Conservation (phyloP, 2,113 vertebrate genomes). For the Drymodes brunneopygia region DNA sequence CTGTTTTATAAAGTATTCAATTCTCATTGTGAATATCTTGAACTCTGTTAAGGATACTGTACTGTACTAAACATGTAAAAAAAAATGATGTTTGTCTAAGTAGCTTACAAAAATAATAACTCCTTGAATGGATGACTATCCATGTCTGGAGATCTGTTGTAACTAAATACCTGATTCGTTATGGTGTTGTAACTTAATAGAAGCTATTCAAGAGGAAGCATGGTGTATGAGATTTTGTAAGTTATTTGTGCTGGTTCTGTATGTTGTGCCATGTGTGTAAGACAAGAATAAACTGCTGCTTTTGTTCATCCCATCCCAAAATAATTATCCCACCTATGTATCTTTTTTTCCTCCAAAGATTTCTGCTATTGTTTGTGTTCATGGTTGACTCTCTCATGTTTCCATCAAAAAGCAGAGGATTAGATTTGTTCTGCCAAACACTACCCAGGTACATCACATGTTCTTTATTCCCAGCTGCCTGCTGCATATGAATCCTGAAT, state of each 20-base stretch:
- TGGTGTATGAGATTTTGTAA: constrained; percentile 73
- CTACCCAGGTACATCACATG: not conserved
- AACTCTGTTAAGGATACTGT: constrained; percentile 71
- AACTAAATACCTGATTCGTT: constrained; percentile 73
- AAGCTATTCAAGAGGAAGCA: constrained; percentile 73
- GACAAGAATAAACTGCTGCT: constrained; percentile 78
- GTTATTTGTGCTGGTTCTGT: constrained; percentile 76
- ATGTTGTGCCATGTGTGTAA: constrained; percentile 77
- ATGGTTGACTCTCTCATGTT: not conserved
- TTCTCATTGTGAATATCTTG: constrained; percentile 72
- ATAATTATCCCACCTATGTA: constrained; percentile 9
- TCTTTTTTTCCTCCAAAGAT: not conserved
- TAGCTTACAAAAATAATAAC: constrained; percentile 58
- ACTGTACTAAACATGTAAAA: constrained; percentile 76
- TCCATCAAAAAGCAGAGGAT: not conserved
- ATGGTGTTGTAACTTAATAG: constrained; percentile 77
- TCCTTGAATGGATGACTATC: constrained; percentile 37
- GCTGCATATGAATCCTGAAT: not conserved
- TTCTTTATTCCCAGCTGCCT: not conserved
- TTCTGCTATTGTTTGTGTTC: not conserved
- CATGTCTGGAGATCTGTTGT: constrained; percentile 67
- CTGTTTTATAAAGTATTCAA: constrained; percentile 67
- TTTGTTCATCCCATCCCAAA: constrained; percentile 62
- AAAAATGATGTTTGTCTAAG: constrained; percentile 70
- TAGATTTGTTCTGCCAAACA: not conserved